Base-by-base conservation (phyloP, 53 echinoderm and acorn worm species). In the Luidia sarsii region DNA sequence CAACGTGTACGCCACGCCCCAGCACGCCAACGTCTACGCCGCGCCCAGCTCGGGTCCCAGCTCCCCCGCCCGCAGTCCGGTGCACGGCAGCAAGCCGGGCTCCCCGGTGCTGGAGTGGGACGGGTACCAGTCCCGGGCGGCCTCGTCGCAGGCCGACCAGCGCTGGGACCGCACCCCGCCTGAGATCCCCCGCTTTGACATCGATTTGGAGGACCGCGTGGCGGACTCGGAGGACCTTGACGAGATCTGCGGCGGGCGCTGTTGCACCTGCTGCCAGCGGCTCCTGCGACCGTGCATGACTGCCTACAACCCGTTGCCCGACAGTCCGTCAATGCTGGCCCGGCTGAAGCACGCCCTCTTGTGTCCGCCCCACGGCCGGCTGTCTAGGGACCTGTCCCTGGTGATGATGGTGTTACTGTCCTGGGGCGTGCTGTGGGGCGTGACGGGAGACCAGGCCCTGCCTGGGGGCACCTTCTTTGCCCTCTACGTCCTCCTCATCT, bases 401-500 rank as follows among this genome's bases (percentile, higher is more conserved):
- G 50, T 81, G 6, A 67, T 94, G 43, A 36, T 87, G 2, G 69
- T 85, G 15, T 7, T 81, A 6, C 38, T 94, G 74, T 71, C 89
- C 7, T 99, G 99, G 99, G 87, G 87, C 48, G 89, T 91, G 36
- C 38, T 99, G 29, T 99, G 94, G 99, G 86, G 91, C 22, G 66
- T 94, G 14, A 87, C 94, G 1, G 99, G 99, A 18, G 82, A 83
- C 30, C 89, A 80, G 28, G 91, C 94, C 0, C 63, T 99, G 18
- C 99, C 99, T 5, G 99, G 99, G 34, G 99, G 99, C 7, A 99
- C 91, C 60, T 64, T 99, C 50, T 99, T 99, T 85, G 91, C 94
- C 13, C 84, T 99, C 45, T 99, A 75, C 65, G 82, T 94, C 20
- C 33, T 99, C 54, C 61, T 87, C 13, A 68, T 99, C 11, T 54